Base-by-base conservation (phyloP, 1,140 invertebrate genomes). In the Ylistrum balloti region DNA sequence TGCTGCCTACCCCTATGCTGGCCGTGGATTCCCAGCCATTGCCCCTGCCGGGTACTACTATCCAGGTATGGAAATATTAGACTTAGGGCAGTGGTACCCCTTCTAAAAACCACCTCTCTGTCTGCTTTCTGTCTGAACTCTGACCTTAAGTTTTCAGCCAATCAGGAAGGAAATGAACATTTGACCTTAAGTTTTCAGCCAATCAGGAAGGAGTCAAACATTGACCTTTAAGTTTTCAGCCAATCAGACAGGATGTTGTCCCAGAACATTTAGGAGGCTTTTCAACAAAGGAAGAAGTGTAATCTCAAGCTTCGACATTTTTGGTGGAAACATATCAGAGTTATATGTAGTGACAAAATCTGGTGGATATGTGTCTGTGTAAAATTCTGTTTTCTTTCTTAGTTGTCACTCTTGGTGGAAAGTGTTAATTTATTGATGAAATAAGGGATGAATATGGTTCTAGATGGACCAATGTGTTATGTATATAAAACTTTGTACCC, bases 51-150 rank as follows among this genome's bases (percentile, higher is more conserved):
- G 92, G 88, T 94, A 93, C 87, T 94, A 94, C 88, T 94, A 94
- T 89, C 93, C 93, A 92, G 93, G 93, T 93, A 93, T 94, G 93
- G 94, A 94, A 92, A 90, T 94, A 38, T 94, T 95, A 90, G 94
- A 95, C 91, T 93, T 94, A 90, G 93, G 93, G 93, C 94, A 93
- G 86, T 95, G 94, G 94, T 95, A 93, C 88, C 93, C 94, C 89
- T 94, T 94, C 91, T 95, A 94, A 93, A 91, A 86, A 32, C 86
- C 34, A 88, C 85, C 86, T 45, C 86, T 88, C 85, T 74, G 56
- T 74, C 56, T 86, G 38, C 56, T 74, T 86, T 89, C 86, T 91
- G 38, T 89, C 48, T 91, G 74, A 88, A 88, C 91, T 89, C 89
- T 90, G 86, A 48, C 41, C 56, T 88, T 88, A 41, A 91, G 87